Conservation (phyloP, 2,888 invertebrate genomes). For the Xestia ashworthii region DNA sequence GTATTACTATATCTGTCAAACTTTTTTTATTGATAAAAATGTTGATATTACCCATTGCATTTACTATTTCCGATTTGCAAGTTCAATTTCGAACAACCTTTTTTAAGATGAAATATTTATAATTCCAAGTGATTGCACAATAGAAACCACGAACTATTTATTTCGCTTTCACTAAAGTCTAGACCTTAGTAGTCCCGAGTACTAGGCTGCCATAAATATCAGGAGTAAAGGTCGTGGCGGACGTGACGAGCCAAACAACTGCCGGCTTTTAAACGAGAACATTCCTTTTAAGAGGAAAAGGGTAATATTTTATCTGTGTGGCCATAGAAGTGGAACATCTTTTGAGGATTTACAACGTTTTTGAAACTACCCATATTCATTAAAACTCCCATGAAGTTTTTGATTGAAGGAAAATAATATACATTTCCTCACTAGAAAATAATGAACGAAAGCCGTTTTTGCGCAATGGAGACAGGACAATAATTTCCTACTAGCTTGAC, state of each 20-base stretch:
- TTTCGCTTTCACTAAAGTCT: conserved; percentile 40
- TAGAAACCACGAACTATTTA: neutral
- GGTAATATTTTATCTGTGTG: conserved; percentile 23
- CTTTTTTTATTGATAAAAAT: neutral
- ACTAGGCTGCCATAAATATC: conserved; percentile 49
- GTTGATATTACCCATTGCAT: neutral
- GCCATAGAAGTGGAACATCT: neutral
- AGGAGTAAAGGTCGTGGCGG: conserved; percentile 36
- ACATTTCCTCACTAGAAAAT: neutral
- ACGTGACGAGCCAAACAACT: conserved; percentile 47
- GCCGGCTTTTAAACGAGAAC: conserved; percentile 21
- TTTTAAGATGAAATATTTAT: neutral
- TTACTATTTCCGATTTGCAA: neutral
- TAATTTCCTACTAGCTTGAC: neutral
- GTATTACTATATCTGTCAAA: neutral
- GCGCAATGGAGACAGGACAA: neutral
- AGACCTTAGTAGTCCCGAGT: conserved; percentile 38
- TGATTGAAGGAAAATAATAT: too few relatives aligned
- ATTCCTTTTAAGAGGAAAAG: neutral
- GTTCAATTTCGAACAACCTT: neutral
- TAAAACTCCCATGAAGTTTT: too few relatives aligned
- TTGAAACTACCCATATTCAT: too few relatives aligned
- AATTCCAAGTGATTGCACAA: conserved; percentile 6
- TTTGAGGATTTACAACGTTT: neutral
- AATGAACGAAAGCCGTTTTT: neutral